These are phyloP conservation scores for Notodonta ziczac DNA, from an alignment of 2,888 invertebrate species.

Conservation along the genomic window DNA sequence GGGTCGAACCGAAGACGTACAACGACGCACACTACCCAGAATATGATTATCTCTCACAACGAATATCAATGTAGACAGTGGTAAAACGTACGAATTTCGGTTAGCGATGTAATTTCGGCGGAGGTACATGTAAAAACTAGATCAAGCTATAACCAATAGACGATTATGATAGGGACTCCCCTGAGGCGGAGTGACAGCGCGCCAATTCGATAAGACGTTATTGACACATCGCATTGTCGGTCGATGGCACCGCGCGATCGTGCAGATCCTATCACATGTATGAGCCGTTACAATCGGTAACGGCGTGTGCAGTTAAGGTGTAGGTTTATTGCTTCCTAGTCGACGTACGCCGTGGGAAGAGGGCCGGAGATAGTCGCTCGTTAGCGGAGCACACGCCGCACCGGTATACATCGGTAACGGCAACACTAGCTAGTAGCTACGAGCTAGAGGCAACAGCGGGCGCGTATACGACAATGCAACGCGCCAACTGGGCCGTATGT, in stretches of 20 bases:
- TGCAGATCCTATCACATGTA: constrained; percentile 72
- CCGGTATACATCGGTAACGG: constrained; percentile 44
- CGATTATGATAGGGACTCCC: constrained; percentile 46
- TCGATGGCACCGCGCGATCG: constrained; percentile 50
- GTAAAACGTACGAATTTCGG: neutral
- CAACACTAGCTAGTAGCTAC: constrained; percentile 41
- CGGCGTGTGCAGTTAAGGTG: constrained; percentile 80
- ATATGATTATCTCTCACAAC: too few relatives aligned
- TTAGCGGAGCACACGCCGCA: constrained; percentile 69
- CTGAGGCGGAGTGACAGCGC: constrained; percentile 42
- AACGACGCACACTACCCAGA: too few relatives aligned
- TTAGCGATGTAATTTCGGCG: constrained; percentile 16
- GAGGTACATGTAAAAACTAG: constrained; percentile 18
- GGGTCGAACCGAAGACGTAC: too few relatives aligned
- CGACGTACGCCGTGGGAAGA: constrained; percentile 72
- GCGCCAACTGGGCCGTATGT: constrained; percentile 33
- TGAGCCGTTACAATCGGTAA: constrained; percentile 80
- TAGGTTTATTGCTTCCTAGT: constrained; percentile 82
- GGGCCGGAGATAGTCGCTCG: constrained; percentile 79
- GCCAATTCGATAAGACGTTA: constrained; percentile 76
- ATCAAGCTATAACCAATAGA: constrained; percentile 24
- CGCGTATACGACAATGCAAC: constrained; percentile 36
- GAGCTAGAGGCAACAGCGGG: constrained; percentile 16
- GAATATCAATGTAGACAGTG: too few relatives aligned
- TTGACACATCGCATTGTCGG: constrained; percentile 58